Evolutionary conservation across 2,888 invertebrate genomes (phyloP).

Genomic region (Epinotia ramella): DNA sequence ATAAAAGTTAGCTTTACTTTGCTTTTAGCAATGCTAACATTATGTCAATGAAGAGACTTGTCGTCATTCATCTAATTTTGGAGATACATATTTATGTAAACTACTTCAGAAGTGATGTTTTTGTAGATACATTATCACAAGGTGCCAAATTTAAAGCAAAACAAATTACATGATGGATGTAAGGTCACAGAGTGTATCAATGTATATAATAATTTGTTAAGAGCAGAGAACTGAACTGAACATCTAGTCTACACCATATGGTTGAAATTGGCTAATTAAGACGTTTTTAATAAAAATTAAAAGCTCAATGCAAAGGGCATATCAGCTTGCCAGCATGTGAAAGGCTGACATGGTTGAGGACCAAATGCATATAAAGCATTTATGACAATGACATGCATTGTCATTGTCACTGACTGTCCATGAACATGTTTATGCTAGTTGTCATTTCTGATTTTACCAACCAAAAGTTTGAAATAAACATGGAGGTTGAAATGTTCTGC

Average conservation of each 20-base stretch:
- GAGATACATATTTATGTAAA: neutral
- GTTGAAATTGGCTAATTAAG: no score
- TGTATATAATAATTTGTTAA: neutral
- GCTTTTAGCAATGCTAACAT: no score
- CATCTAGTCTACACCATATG: no score
- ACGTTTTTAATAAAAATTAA: no score
- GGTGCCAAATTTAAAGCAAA: neutral
- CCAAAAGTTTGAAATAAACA: neutral
- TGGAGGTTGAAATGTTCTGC: neutral
- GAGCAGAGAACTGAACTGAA: no score
- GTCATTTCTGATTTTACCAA: neutral
- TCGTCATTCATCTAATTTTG: neutral
- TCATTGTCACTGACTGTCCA: neutral
- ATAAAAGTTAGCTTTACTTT: no score
- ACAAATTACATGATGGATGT: neutral
- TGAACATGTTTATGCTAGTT: neutral
- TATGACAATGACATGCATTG: neutral
- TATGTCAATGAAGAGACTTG: neutral
- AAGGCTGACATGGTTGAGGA: no score
- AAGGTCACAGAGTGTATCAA: neutral
- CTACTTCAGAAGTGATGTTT: conserved; percentile 15
- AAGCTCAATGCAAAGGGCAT: no score
- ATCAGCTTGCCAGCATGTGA: no score
- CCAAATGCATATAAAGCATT: no score
- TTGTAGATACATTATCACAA: neutral